Conservation (phyloP, 2,888 invertebrate species). For the Helobdella robusta region DNA sequence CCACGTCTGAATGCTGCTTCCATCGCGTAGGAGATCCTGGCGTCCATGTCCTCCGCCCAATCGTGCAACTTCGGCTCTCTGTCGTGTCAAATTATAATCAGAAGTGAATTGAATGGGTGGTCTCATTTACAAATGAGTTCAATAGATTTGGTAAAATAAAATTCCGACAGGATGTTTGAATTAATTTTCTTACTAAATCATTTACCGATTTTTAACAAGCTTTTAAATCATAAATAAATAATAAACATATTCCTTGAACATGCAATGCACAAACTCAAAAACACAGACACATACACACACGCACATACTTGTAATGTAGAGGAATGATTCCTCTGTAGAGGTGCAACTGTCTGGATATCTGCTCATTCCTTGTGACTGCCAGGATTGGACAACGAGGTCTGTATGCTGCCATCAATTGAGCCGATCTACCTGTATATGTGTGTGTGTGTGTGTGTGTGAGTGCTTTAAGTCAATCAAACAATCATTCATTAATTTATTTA, state of each 20-base stretch:
- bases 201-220: too few relatives aligned
- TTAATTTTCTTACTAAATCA: too few relatives aligned
- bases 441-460: not conserved
- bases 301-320: constrained; percentile 59
- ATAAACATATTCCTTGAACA: too few relatives aligned
- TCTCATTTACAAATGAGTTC: too few relatives aligned
- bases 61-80: constrained; percentile 36
- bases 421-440: constrained; percentile 57
- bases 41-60: constrained; percentile 49
- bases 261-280: too few relatives aligned
- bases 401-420: constrained; percentile 83
- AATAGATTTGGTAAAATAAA: too few relatives aligned
- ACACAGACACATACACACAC: too few relatives aligned
- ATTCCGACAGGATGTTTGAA: too few relatives aligned
- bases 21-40: constrained; percentile 42
- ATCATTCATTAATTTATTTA: not conserved
- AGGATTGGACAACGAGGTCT: constrained; percentile 86
- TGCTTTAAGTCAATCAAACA: not conserved
- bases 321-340: constrained; percentile 84
- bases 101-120: too few relatives aligned
- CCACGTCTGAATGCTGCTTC: constrained; percentile 71
- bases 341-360: constrained; percentile 78
- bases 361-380: constrained; percentile 72
- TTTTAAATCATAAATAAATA: too few relatives aligned
- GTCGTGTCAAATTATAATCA: too few relatives aligned